Evolutionary conservation across 2,888 invertebrate species (phyloP), one percentile per base, ranked within the genome.

Genomic region (Plebejus melissa): DNA sequence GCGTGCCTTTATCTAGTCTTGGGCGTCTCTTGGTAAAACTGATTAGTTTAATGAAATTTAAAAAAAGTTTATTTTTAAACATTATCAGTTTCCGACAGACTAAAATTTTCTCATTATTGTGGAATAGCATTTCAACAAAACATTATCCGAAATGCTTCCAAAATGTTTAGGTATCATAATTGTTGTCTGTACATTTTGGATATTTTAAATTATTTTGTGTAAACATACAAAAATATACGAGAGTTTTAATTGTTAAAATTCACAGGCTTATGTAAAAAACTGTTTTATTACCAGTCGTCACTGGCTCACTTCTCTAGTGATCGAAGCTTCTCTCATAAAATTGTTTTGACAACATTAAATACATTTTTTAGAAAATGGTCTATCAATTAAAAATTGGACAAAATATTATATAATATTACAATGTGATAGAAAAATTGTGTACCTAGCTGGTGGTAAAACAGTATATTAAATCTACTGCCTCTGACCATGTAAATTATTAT

Each of bases 1-100:
- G 50, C 28, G 72, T 72, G 72, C 72, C 50, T 72, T 71, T 72
- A 50, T 72, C 72, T 72, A 72, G 72, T 72, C 72, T 50, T 50
- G n/a, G 72, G 6, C 16, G 72, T 72, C 72, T 72, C 72, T 72
- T 72, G 72, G 72, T 54, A 72, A 50, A 72, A 71, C 46, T 71
- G 71, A 71, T 50, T 72, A 72, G 75, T 70, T 2, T 75, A 57
- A 50, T 75, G 54, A 75, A 75, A 70, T 11, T 60, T 11, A 22
- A 32, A 58, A 58, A 60, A 60, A 60, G 11, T 41, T 46, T 22
- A 41, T 22, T 16, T 65, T 41, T 50, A 46, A 69, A 60, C 60
- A 28, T 22, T 13, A 36, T 32, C 2, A 74, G 16, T 65, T 32
- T 65, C 1, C 60, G 60, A 65, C 60, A 13, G 28, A 1, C 11